Base-by-base conservation (phyloP, 2,797 vertebrate species). In the Linurgus olivaceus region DNA sequence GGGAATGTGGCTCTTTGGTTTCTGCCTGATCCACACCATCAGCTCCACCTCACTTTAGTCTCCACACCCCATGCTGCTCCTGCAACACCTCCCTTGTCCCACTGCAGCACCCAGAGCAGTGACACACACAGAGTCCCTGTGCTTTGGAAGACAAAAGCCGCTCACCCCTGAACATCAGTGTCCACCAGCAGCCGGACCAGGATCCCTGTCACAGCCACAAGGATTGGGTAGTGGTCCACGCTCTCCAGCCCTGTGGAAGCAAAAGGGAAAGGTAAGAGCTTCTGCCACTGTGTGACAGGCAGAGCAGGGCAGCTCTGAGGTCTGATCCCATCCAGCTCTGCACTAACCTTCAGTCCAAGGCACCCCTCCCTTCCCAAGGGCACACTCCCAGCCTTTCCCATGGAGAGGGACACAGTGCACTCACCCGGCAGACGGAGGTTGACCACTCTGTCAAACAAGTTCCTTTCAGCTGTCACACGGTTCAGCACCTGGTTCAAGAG, bases 401-500 rank as follows among this genome's bases (percentile, higher is more conserved):
- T 0, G 5, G 1, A 73, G n/a, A 72, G 29, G 42, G 62, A 50
- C 62, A 45, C 23, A 25, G 17, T 0, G n/a, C 80, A 71, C 96
- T 91, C 65, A 97, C 94, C 95, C 50, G 99, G 99, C 70, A 99
- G 98, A 66, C 99, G 98, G 71, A 99, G 97, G 97, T 99, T 99
- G 96, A 99, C 99, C 61, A 99, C 99, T 26, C 99, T 98, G 94
- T 99, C 99, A 95, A 99, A 99, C 75, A 99, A 98, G 96, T 99
- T 99, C 97, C 99, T 98, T 97, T 99, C 99, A 2, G 99, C 99
- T 2, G 99, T 99, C 86, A 99, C 99, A 75, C 99, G 97, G 97
- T 99, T 99, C 94, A 99, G 96, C 95, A 99, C 99, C 96, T 99
- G 99, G 97, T 99, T 99, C 95, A 99, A 97, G 81, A 99, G 98